Evolutionary conservation across 2,888 invertebrate species (phyloP).

Genomic region (Chromoteleia sp.): DNA sequence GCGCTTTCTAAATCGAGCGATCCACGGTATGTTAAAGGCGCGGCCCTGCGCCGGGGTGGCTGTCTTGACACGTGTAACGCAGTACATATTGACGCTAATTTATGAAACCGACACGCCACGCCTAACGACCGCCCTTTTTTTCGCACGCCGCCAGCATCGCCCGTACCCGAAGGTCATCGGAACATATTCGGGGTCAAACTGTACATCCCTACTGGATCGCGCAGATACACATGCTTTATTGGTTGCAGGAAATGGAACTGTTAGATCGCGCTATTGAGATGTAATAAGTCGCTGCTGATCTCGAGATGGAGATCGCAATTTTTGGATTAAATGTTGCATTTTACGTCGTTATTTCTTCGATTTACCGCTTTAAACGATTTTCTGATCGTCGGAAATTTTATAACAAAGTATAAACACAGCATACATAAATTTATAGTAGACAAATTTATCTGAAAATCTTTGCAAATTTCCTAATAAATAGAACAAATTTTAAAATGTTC

Average conservation of each 20-base stretch:
- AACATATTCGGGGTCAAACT: conserved; percentile 62
- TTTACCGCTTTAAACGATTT: no score
- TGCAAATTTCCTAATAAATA: no score
- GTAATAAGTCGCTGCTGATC: conserved; percentile 47
- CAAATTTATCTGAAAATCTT: no score
- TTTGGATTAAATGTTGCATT: background rate
- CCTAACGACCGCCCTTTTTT: conserved; percentile 47
- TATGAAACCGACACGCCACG: conserved; percentile 61
- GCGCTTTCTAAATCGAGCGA: conserved; percentile 67
- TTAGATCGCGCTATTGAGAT: conserved; percentile 55
- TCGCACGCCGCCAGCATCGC: background rate
- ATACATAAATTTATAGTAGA: no score
- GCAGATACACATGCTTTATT: conserved; percentile 49
- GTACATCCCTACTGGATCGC: conserved; percentile 61
- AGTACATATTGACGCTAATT: conserved; percentile 54
- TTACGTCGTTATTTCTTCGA: background rate
- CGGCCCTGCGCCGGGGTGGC: conserved; percentile 54
- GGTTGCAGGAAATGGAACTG: conserved; percentile 41
- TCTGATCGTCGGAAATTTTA: no score
- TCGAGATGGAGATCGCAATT: conserved; percentile 7
- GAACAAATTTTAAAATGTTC: no score
- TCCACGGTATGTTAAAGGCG: conserved; percentile 63
- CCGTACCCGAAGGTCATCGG: conserved; percentile 39
- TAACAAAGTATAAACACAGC: no score
- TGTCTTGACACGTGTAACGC: conserved; percentile 48